phyloP scores from a whole-genome alignment of 2,113 vertebrate genomes.

The Dicaeum eximium region DNA sequence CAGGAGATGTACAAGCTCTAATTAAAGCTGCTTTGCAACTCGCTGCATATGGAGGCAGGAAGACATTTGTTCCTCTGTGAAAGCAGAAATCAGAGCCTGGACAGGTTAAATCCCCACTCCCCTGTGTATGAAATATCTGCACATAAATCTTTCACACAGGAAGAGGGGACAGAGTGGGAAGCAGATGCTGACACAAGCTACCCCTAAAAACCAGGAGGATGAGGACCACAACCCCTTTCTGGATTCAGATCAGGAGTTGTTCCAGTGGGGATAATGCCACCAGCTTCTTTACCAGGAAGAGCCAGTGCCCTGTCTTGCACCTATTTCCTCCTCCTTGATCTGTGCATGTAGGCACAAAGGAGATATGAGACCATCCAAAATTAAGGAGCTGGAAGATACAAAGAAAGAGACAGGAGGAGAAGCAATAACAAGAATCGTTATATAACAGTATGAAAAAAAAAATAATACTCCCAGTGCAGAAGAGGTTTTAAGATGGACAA shows the following conservation, averaged over 20 bases:
- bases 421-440: slow-evolving; percentile 37
- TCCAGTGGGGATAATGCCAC: neutral
- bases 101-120: neutral
- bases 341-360: neutral
- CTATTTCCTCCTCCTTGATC: neutral
- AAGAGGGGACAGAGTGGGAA: neutral
- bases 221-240: neutral
- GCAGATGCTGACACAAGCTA: neutral
- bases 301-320: rapidly evolving
- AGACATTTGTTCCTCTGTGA: neutral
- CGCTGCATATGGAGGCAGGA: neutral
- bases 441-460: slow-evolving; percentile 14
- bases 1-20: neutral
- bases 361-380: slow-evolving; percentile 15
- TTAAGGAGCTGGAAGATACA: slow-evolving; percentile 5
- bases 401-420: slow-evolving; percentile 27
- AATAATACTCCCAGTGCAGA: neutral
- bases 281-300: neutral
- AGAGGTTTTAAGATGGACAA: neutral
- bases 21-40: slow-evolving; percentile 1
- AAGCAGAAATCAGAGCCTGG: neutral
- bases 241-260: neutral
- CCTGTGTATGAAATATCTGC: neutral
- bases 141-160: rapidly evolving
- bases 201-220: neutral